phyloP scores from a whole-genome alignment of 1,140 invertebrate species.

The Cyclargus thomasi region DNA sequence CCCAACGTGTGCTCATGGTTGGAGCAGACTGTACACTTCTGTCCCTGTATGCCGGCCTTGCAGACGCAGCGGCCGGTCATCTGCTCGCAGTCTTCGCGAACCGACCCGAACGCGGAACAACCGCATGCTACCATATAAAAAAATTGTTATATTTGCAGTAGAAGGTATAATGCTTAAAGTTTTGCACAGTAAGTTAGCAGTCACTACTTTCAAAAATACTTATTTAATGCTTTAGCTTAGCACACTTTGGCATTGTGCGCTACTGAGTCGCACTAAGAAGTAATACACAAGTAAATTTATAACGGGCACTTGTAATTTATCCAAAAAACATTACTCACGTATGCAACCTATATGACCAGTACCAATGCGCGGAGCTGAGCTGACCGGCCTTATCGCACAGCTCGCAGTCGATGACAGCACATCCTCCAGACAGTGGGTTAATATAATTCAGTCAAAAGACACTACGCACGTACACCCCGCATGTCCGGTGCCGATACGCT shows the following conservation, averaged over 20 bases:
- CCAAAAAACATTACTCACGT: conserved; percentile 77
- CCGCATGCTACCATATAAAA: conserved; percentile 82
- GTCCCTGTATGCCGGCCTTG: conserved; percentile 89
- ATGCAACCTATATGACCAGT: conserved; percentile 86
- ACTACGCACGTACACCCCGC: conserved; percentile 89
- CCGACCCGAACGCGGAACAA: conserved; percentile 87
- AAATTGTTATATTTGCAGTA: background rate
- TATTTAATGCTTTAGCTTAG: too few relatives aligned
- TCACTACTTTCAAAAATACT: too few relatives aligned
- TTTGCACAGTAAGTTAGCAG: too few relatives aligned
- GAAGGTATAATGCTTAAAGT: too few relatives aligned
- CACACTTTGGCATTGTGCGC: too few relatives aligned
- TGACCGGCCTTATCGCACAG: conserved; percentile 87
- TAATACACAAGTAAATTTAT: too few relatives aligned
- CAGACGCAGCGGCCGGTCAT: conserved; percentile 94
- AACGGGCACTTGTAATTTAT: too few relatives aligned
- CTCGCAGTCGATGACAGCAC: conserved; percentile 84
- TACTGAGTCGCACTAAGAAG: too few relatives aligned
- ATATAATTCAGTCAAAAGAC: too few relatives aligned
- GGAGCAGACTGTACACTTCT: conserved; percentile 89
- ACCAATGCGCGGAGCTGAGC: conserved; percentile 85
- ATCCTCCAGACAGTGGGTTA: too few relatives aligned
- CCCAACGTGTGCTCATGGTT: conserved; percentile 85
- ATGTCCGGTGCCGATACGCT: conserved; percentile 80
- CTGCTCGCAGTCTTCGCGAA: conserved; percentile 86